Evolutionary conservation across 2,888 invertebrate genomes (phyloP).

Genomic region (Saturnia japonica): DNA sequence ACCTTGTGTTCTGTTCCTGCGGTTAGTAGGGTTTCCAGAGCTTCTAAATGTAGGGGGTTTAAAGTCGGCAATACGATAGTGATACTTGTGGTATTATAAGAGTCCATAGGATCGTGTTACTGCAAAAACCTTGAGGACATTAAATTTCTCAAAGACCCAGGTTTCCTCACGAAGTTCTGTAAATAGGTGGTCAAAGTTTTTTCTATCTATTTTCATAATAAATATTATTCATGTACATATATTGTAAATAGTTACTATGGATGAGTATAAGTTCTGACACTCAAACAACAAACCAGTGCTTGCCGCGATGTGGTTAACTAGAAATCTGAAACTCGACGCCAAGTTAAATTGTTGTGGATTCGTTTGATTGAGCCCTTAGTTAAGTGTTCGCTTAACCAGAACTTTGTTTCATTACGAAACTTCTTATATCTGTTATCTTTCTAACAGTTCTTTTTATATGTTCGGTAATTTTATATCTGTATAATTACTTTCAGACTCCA

Average conservation of each 20-base stretch:
- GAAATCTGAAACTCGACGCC: conserved; percentile 28
- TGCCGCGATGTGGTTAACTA: conserved; percentile 24
- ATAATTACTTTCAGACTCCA: conserved; percentile 1
- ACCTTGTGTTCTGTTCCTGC: no score
- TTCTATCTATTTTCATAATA: neutral
- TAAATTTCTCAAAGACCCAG: neutral
- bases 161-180: neutral
- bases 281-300: neutral
- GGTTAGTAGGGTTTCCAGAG: no score
- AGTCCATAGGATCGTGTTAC: no score
- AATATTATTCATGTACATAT: neutral
- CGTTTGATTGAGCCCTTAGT: conserved; percentile 38
- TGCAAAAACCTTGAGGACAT: no score
- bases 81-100: no score
- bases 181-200: neutral
- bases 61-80: no score
- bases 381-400: conserved; percentile 32
- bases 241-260: neutral
- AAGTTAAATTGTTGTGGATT: conserved; percentile 35
- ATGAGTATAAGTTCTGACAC: neutral
- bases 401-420: conserved; percentile 30
- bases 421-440: conserved; percentile 22
- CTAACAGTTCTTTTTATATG: conserved; percentile 13
- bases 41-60: no score
- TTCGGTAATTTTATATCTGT: conserved; percentile 14